Base-by-base conservation (phyloP, 2,113 vertebrate genomes). In the Helogale parvula region DNA sequence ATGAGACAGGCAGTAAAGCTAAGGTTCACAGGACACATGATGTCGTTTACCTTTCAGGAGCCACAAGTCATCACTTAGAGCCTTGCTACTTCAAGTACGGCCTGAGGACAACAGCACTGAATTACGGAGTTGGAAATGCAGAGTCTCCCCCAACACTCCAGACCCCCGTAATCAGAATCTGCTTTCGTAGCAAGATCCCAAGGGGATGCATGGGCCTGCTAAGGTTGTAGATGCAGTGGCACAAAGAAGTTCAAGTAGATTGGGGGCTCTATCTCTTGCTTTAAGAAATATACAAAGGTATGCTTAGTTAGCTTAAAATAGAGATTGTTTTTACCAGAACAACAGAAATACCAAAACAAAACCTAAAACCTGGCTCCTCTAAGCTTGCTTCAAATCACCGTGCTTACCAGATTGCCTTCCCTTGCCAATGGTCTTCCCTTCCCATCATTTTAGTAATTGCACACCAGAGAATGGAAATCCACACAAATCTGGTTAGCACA, bases 401-500 rank as follows among this genome's bases (percentile, higher is more conserved):
- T 68, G 31, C 47, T 84, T 88, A 69, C 50, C 57, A 66, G n/a
- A 63, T 45, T 94, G 77, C 79, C 87, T 92, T 77, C 69, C 29
- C 38, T 96, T 88, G 66, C 71, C 17, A 4, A 31, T 80, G 41
- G 33, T 52, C 90, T 81, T 83, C 21, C 17, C 71, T 97, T 57
- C 69, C 41, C 6, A 0, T 96, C 92, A 72, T 81, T 96, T 95
- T 71, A 21, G 63, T 95, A 94, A 96, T 29, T 95, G 80, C 6
- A 77, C 93, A 96, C 66, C 57, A 17, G 95, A 97, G 96, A 71
- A 89, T 89, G 66, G 89, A 93, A 96, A 97, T 95, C 90, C 95
- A 60, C 94, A 96, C 92, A 90, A 91, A 97, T 96, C 95, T 97
- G 92, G 95, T 97, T 96, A 98, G 84, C 95, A 57, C 88, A 84